These are phyloP conservation scores for Xylota segnis DNA, from an alignment of 2,888 invertebrate genomes.

Conservation along the genomic window DNA sequence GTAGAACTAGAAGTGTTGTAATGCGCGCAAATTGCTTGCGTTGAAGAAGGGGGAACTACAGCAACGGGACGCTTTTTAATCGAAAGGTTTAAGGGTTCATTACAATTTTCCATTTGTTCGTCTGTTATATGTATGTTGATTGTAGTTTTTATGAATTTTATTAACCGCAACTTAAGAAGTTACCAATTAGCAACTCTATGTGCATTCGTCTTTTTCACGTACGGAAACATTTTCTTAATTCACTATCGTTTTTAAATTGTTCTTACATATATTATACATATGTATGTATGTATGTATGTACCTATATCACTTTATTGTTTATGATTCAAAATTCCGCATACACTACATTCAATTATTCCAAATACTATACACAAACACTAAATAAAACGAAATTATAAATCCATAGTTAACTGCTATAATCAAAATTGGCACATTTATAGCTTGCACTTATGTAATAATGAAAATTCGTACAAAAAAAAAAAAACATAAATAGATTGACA, in stretches of 20 bases:
- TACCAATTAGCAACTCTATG: constrained; percentile 23
- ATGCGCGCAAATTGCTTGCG: constrained; percentile 65
- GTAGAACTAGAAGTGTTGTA: constrained; percentile 65
- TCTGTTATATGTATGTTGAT: constrained; percentile 46
- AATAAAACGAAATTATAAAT: not conserved
- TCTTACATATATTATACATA: not conserved
- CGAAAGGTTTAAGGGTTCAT: constrained; percentile 85
- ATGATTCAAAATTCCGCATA: not conserved
- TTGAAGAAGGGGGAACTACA: constrained; percentile 85
- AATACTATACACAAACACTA: not conserved
- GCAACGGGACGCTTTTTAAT: constrained; percentile 86
- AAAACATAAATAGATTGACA: not conserved
- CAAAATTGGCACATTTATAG: not conserved
- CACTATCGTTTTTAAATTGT: not conserved
- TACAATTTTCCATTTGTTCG: constrained; percentile 79
- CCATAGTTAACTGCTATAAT: not conserved
- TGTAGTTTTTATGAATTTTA: constrained; percentile 19
- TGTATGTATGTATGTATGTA: no score
- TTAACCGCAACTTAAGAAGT: constrained; percentile 6
- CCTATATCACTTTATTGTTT: not conserved
- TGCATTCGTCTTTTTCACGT: constrained; percentile 32
- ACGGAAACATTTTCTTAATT: constrained; percentile 11
- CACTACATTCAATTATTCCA: not conserved
- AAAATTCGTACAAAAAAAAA: not conserved
- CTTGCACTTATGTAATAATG: constrained; percentile 6